Evolutionary conservation across 2,113 vertebrate genomes (phyloP).

Genomic region (Falcunculus frontatus): DNA sequence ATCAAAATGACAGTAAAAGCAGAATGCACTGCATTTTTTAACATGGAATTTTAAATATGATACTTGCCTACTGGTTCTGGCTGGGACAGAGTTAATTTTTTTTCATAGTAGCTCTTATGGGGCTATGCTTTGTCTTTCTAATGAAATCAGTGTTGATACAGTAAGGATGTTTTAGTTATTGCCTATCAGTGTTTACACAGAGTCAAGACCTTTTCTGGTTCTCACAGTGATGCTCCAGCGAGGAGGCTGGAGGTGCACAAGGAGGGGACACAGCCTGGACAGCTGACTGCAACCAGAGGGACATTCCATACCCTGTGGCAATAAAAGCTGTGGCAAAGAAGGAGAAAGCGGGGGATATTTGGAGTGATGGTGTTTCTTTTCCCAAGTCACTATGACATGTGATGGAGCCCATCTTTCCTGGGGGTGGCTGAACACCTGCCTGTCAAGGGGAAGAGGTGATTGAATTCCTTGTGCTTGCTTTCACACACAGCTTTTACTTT

Average conservation of each 20-base stretch:
- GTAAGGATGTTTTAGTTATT: not conserved
- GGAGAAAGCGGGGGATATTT: not conserved
- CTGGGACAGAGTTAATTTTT: not conserved
- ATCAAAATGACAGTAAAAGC: not conserved
- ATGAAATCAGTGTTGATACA: not conserved
- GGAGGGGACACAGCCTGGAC: not conserved
- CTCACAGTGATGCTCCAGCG: fast-evolving
- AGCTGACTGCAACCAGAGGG: not conserved
- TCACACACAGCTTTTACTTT: not conserved
- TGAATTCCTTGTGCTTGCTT: not conserved
- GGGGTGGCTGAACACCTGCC: not conserved
- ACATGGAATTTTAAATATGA: not conserved
- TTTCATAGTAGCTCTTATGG: not conserved
- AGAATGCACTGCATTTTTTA: not conserved
- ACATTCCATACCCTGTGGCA: not conserved
- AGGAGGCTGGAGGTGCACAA: not conserved
- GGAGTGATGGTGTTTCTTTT: fast-evolving
- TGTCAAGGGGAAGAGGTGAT: fast-evolving
- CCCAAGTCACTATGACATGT: fast-evolving
- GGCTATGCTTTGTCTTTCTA: not conserved
- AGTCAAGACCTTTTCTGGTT: not conserved
- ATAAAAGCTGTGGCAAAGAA: not conserved
- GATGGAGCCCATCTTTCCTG: not conserved
- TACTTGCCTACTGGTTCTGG: not conserved
- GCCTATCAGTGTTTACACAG: not conserved